Base-by-base conservation (phyloP, 2,888 invertebrate species). In the Tromatobia lineatoria region DNA sequence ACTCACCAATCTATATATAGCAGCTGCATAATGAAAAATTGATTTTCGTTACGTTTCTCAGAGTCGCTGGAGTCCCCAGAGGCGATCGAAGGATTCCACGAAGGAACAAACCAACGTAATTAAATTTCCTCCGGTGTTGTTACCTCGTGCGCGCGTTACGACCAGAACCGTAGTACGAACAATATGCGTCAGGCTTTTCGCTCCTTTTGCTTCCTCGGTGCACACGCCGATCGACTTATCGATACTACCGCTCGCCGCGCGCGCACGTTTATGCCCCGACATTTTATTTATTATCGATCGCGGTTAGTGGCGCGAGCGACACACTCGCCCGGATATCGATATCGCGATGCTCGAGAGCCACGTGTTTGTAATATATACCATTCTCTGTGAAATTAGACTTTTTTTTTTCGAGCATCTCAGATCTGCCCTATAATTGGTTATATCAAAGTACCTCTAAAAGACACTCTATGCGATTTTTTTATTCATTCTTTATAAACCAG, bases 261-360 rank as follows among this genome's bases (percentile, higher is more conserved):
- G 42, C 57, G 42, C n/a, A n/a, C 29, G 34, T 34, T 23, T 18
- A 74, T 47, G 50, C 64, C 23, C 59, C 45, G 52, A 34, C 73
- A 29, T 87, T 88, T 85, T 88, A 88, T 89, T 89, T 89, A 89
- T 90, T 90, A 89, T 90, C 88, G 89, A 90, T 88, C 85, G 85
- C 87, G 87, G 87, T 88, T 89, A 89, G 80, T 87, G 86, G 86
- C 87, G 87, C 87, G 87, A 87, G 88, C 87, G 87, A 88, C 88
- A 88, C 87, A 86, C 85, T 87, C 54, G 59, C 23, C 69, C 61
- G 18, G 18, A 57, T 83, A 71, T 73, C 74, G 52, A 74, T 82
- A 74, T 78, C 67, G 38, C 50, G 57, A 20, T 20, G 38, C 1
- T n/a, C 20, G 54, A 52, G 20, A 59, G 66, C 71, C 79, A 80